Evolutionary conservation across 2,113 vertebrate species (phyloP), one percentile per base, ranked within the genome.

Genomic region (Oreochromis aureus): DNA sequence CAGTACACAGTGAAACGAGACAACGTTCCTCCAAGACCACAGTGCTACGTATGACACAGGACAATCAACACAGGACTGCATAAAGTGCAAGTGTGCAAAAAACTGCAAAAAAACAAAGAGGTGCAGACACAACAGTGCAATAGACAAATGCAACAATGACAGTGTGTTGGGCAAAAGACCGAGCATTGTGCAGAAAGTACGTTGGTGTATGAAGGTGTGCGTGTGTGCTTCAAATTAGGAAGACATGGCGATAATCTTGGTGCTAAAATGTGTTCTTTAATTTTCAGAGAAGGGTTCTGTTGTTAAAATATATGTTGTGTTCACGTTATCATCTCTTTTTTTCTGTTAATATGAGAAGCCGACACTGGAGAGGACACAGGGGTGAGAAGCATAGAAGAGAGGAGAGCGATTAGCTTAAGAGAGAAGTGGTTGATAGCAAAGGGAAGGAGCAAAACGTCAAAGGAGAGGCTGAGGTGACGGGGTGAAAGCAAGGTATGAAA

Each of bases 381-480:
- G 44, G 81, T 58, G 61, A 24, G 41, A 32, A 53, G 39, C 16
- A 6, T 2, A 19, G 61, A 27, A 10, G 53, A 56, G 61, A 76
- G 2, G 27, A 32, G 24, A 51, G n/a, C 27, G 34, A 13, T 55
- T 91, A 89, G 88, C 56, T 78, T 76, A n/a, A 80, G 63, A 36
- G 84, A 90, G 89, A 82, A 76, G 84, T 61, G 83, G 87, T 88
- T 82, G 36, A 86, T 81, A 55, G 66, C 7, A 5, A 56, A 51
- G 58, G 61, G 66, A 32, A 58, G 58, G 30, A 61, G 41, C 6
- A 34, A 39, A 82, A 51, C 19, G 55, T 71, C 34, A 48, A 85
- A 19, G 2, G 30, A 51, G 69, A 30, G 24, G 3, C 19, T 5
- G 39, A 85, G 81, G 84, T 85, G 83, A 80, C 54, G 32, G 82